These are phyloP conservation scores for Euthynnus affinis DNA, from an alignment of 2,797 vertebrate genomes.

Conservation along the genomic window DNA sequence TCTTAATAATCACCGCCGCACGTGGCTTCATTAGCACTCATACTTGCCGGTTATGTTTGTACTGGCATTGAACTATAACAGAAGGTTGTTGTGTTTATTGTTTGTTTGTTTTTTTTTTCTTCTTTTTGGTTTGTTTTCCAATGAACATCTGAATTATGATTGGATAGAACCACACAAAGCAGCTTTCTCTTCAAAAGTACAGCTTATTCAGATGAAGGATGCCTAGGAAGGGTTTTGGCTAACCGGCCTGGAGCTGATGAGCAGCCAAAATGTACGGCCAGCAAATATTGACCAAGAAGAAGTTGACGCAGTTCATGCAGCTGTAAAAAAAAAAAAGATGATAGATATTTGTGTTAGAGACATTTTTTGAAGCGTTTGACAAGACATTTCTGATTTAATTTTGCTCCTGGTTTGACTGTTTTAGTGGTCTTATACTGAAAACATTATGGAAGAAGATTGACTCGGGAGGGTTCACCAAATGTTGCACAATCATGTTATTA, in stretches of 20 bases:
- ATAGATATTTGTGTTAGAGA: neutral
- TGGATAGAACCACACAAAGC: conserved; percentile 27
- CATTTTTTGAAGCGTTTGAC: no score
- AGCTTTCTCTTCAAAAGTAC: conserved; percentile 33
- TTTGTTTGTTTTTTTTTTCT: no score
- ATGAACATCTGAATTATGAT: neutral
- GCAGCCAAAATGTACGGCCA: neutral
- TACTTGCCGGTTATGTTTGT: conserved; percentile 6
- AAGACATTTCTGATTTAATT: neutral
- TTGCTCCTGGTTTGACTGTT: no score
- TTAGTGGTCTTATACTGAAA: no score
- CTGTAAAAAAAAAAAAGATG: no score
- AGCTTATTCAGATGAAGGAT: conserved; percentile 22
- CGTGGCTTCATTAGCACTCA: neutral
- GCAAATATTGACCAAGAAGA: conserved; percentile 3
- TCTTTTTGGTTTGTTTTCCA: conserved; percentile 18
- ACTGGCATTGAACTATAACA: conserved; percentile 5
- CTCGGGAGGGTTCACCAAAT: no score
- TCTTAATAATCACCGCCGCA: neutral
- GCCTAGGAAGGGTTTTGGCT: conserved; percentile 6
- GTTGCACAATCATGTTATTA: no score
- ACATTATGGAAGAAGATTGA: no score
- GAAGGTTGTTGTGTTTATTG: conserved; percentile 8
- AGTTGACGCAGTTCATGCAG: neutral
- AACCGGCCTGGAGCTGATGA: neutral